Base-by-base conservation (phyloP, 92 coral and sea anemone species). In the Plumapathes pennacea region DNA sequence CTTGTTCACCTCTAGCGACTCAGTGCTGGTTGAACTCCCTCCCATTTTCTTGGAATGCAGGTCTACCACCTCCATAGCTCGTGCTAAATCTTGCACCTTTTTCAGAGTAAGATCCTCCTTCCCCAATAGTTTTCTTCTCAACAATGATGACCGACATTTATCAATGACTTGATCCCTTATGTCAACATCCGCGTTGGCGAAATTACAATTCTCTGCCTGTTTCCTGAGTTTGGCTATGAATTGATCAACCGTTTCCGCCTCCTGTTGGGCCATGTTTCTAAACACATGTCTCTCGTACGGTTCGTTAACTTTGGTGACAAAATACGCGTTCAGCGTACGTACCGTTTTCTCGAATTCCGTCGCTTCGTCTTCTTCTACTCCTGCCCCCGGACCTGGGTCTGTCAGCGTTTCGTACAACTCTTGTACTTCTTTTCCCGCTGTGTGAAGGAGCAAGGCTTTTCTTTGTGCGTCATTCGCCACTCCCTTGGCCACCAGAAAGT, bases 211-310 rank as follows among this genome's bases (percentile, higher is more conserved):
- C 39, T 50, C 54, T 29, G 63, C 70, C 46, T 72, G 79, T 31
- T 17, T 50, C 43, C 63, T 13, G 8, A 61, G 54, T 22, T 20
- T 39, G 19, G 69, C 78, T n/a, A 44, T 55, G 33, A 55, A 68
- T 9, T 55, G 65, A 12, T 26, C 52, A 5, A 57, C 77, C 30
- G 68, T 52, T 32, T 62, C 64, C n/a, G 63, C 57, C 21, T 60
- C 70, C 41, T 51, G 64, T 60, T 50, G 78, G 50, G 62, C 15
- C 78, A 51, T 61, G 38, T 28, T 72, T 5, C 71, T 54, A 50
- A 61, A 72, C 14, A 72, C 46, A 28, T 71, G 80, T 24, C 64
- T 33, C 79, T 72, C 71, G 12, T 72, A 72, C 18, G 64, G 64
- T 41, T 72, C 48, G 25, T 57, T 57, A 3, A 38, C 17, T 57